Conservation (phyloP, 2,888 invertebrate species). For the Perdita meconis region DNA sequence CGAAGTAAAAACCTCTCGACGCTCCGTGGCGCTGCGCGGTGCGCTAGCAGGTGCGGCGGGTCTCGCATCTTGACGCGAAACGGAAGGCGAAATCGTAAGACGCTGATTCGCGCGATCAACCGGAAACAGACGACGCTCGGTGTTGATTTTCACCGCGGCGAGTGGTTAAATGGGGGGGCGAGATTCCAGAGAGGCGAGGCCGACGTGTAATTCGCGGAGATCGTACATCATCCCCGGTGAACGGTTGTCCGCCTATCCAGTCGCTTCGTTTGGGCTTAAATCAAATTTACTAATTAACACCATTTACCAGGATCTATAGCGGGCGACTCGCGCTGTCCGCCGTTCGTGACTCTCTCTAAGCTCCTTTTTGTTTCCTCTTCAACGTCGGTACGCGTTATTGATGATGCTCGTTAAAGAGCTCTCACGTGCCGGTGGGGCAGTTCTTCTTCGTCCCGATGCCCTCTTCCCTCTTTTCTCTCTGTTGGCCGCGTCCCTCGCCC, state of each 20-base stretch:
- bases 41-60: too few relatives aligned
- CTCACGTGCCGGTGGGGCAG: conserved; percentile 70
- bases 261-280: conserved; percentile 70
- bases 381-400: conserved; percentile 76
- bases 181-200: conserved; percentile 51
- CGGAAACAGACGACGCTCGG: neutral
- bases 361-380: conserved; percentile 68
- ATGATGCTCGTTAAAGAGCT: conserved; percentile 78
- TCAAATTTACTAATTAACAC: conserved; percentile 76
- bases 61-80: too few relatives aligned
- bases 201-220: conserved; percentile 65
- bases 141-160: conserved; percentile 24
- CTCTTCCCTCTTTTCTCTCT: conserved; percentile 19
- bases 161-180: conserved; percentile 51
- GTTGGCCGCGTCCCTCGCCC: conserved; percentile 5
- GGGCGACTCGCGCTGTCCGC: conserved; percentile 64
- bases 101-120: conserved; percentile 8
- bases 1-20: conserved; percentile 57
- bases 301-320: conserved; percentile 71
- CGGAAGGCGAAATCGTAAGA: neutral
- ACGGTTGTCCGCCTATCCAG: conserved; percentile 70
- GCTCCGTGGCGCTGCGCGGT: too few relatives aligned
- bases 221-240: conserved; percentile 68
- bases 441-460: conserved; percentile 69
- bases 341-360: conserved; percentile 58